Evolutionary conservation across 1,140 invertebrate species (phyloP).

Genomic region (Bombus picipes): DNA sequence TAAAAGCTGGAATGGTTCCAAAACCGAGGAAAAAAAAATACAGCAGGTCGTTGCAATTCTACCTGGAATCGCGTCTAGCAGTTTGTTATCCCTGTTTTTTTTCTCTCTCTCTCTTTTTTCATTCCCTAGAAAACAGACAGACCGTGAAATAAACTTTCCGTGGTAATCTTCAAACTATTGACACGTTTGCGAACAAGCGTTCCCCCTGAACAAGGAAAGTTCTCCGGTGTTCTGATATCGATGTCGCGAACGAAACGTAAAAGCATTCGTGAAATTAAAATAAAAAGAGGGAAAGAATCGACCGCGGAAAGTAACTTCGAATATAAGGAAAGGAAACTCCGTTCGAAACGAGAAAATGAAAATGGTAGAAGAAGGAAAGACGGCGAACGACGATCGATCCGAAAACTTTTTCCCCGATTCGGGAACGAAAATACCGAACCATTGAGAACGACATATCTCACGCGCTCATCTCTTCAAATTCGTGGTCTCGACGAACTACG

Average conservation of each 20-base stretch:
- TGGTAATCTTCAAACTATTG: constrained; percentile 19
- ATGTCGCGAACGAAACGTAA: background rate
- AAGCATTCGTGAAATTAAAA: background rate
- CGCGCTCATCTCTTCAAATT: constrained; percentile 51
- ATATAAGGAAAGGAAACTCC: too few species aligned
- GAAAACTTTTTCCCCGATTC: background rate
- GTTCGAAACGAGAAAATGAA: background rate
- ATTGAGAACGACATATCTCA: constrained; percentile 42
- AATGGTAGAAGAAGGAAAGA: too few species aligned
- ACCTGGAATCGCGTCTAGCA: constrained; percentile 11
- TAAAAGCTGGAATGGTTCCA: constrained; percentile 7
- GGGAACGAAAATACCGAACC: background rate
- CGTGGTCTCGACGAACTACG: constrained; percentile 43
- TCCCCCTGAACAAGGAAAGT: background rate
- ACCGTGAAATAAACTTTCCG: constrained; percentile 41
- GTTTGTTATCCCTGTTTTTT: background rate
- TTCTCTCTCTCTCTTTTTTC: background rate
- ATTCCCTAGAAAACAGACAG: constrained; percentile 8
- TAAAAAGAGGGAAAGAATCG: background rate
- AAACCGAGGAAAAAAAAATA: constrained; percentile 12
- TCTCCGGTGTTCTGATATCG: background rate
- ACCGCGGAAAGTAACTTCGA: background rate
- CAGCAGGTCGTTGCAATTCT: background rate
- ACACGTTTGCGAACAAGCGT: background rate
- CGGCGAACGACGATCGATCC: background rate